phyloP scores from a whole-genome alignment of 2,888 invertebrate genomes.

The Oxycera nigricornis region DNA sequence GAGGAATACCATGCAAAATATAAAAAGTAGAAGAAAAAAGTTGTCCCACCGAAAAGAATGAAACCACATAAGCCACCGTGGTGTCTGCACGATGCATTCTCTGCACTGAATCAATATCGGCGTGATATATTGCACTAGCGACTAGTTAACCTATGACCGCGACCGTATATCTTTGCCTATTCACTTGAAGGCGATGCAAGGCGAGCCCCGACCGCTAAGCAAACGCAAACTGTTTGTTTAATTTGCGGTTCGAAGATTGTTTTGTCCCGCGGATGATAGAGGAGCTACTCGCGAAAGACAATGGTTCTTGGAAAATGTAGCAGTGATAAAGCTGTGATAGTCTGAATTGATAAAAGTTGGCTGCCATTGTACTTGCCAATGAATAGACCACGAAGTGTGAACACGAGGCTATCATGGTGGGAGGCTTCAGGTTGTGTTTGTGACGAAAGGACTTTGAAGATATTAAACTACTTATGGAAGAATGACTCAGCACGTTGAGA shows the following conservation, averaged over 20 bases:
- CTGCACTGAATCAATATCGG: slow-evolving; percentile 41
- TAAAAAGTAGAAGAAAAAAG: not conserved
- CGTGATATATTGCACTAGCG: slow-evolving; percentile 47
- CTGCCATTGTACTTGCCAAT: not conserved
- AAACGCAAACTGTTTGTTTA: slow-evolving; percentile 8
- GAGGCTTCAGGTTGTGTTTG: too few relatives aligned
- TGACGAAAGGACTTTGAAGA: too few relatives aligned
- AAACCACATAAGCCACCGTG: not conserved
- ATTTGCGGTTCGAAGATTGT: slow-evolving; percentile 3
- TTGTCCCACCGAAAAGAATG: not conserved
- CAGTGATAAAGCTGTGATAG: slow-evolving; percentile 1
- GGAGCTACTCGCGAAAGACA: not conserved
- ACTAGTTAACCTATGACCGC: slow-evolving; percentile 47
- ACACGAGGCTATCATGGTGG: too few relatives aligned
- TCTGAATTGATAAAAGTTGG: not conserved
- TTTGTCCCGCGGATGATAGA: not conserved
- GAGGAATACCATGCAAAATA: not conserved
- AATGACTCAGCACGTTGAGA: too few relatives aligned
- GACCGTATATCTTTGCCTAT: slow-evolving; percentile 42
- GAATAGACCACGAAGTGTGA: too few relatives aligned
- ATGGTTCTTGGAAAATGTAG: slow-evolving; percentile 10
- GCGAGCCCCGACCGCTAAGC: slow-evolving; percentile 4
- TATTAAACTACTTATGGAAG: too few relatives aligned
- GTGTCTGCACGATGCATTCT: not conserved
- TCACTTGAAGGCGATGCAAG: too few relatives aligned